Evolutionary conservation across 2,888 invertebrate genomes (phyloP).

Genomic region (Mesopsocus fuscifrons): DNA sequence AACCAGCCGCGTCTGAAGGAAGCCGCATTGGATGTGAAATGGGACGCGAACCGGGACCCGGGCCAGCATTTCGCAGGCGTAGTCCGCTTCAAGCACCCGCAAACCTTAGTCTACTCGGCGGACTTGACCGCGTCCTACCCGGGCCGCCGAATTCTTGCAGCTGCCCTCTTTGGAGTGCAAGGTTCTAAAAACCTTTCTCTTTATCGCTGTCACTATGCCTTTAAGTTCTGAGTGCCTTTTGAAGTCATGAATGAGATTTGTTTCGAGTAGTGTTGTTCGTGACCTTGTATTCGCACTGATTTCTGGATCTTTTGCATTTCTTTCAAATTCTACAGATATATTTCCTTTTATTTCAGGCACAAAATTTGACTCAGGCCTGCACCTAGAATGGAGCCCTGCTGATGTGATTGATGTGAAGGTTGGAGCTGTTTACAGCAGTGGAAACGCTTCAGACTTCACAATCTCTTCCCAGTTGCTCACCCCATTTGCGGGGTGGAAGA

Average conservation of each 20-base stretch:
- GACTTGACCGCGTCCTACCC: conserved; percentile 51
- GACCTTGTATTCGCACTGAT: too few relatives aligned
- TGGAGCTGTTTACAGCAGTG: conserved; percentile 36
- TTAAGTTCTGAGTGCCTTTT: too few relatives aligned
- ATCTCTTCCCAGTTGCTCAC: conserved; percentile 30
- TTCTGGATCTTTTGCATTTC: too few relatives aligned
- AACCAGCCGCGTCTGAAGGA: conserved; percentile 40
- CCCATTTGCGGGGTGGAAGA: conserved; percentile 37
- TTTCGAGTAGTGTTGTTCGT: too few relatives aligned
- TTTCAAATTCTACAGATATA: too few relatives aligned
- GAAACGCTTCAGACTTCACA: conserved; percentile 28
- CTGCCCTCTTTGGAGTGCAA: conserved; percentile 38
- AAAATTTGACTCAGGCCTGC: conserved; percentile 12
- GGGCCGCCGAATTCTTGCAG: conserved; percentile 48
- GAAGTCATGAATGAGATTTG: too few relatives aligned
- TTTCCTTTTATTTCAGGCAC: conserved; percentile 11
- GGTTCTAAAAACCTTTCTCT: too few relatives aligned
- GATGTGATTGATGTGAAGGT: conserved; percentile 39
- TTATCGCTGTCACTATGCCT: too few relatives aligned
- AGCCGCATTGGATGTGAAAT: conserved; percentile 51
- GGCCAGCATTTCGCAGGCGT: conserved; percentile 39
- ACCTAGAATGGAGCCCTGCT: conserved; percentile 47
- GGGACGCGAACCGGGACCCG: conserved; percentile 75
- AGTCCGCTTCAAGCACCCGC: conserved; percentile 39
- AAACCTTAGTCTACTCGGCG: conserved; percentile 39